A percentile compares a stretch with the other conserved stretches of the same genome.
Evolutionary conservation across 2,113 vertebrate genomes (phyloP).

Genomic region (Notechis scutatus): DNA sequence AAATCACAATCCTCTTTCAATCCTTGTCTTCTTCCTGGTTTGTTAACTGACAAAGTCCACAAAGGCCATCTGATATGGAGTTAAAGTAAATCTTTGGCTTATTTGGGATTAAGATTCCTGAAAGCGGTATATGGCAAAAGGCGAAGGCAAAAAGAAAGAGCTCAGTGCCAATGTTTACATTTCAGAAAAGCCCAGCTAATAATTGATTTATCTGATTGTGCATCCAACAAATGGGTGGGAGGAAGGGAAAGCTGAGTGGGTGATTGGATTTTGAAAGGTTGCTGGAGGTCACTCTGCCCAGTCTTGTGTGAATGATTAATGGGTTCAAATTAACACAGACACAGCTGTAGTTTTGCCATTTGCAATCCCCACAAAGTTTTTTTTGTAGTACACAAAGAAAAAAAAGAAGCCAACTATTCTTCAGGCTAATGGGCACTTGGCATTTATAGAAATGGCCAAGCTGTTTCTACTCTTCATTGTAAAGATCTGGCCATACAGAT

Average conservation of each 20-base stretch:
- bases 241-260: neutral
- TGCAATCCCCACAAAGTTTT: neutral
- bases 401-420: neutral
- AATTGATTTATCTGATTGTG: neutral
- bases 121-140: neutral
- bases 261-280: neutral
- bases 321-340: neutral
- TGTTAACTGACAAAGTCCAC: neutral
- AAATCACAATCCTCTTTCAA: neutral
- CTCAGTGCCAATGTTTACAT: neutral
- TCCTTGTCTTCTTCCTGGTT: neutral
- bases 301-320: neutral
- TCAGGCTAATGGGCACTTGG: neutral
- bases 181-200: neutral
- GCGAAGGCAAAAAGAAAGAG: neutral
- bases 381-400: neutral
- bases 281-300: neutral
- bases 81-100: neutral
- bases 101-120: neutral
- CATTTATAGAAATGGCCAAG: neutral
- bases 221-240: neutral
- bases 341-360: neutral
- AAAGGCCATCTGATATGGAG: neutral
- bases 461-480: neutral
- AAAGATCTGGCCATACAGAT: neutral